A percentile compares a stretch with the other conserved stretches of the same genome.
Conservation (phyloP, 1,140 invertebrate genomes). For the Pseudomyrmex dendroicus region DNA sequence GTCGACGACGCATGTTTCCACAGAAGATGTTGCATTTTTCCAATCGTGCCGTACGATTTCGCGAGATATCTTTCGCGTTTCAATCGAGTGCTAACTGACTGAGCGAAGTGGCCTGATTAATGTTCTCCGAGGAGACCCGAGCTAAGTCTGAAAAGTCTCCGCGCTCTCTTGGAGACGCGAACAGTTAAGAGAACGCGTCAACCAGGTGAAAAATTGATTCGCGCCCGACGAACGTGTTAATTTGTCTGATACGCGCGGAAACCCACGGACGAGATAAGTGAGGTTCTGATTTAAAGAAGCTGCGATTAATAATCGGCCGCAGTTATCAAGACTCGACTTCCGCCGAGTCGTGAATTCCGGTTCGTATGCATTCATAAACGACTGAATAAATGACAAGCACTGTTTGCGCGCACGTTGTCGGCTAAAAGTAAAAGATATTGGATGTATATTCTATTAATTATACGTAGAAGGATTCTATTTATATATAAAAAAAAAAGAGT, state of each 20-base stretch:
- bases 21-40: constrained; percentile 19
- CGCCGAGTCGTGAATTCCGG: neutral
- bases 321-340: constrained; percentile 27
- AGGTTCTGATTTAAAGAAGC: neutral
- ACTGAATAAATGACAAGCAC: constrained; percentile 9
- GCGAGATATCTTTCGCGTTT: neutral
- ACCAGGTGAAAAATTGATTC: constrained; percentile 24
- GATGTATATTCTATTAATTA: neutral
- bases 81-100: neutral
- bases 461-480: too few species aligned
- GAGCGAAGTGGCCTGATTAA: constrained; percentile 25
- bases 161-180: neutral
- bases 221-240: constrained; percentile 14
- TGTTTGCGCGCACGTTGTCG: too few species aligned
- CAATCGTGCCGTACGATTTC: constrained; percentile 13
- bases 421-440: too few species aligned
- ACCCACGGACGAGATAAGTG: constrained; percentile 24
- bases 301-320: constrained; percentile 7
- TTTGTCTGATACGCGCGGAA: constrained; percentile 4
- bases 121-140: neutral
- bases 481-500: too few species aligned
- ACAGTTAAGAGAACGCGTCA: neutral
- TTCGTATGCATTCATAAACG: neutral
- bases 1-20: neutral
- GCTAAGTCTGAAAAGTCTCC: neutral